phyloP scores from a whole-genome alignment of 2,888 invertebrate species.

The Gymnoscelis rufifasciata region DNA sequence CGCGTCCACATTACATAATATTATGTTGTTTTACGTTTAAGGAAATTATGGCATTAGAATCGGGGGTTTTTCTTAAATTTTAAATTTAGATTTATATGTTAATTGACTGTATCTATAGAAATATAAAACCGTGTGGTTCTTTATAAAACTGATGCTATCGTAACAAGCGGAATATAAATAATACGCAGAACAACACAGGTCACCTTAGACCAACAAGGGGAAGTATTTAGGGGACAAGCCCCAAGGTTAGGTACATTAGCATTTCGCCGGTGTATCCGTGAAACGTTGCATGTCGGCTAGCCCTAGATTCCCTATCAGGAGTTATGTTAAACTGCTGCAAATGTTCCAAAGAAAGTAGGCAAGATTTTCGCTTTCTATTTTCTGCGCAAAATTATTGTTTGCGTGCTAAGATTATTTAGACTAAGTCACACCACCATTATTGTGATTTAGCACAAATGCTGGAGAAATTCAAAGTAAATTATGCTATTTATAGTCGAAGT shows the following conservation, averaged over 20 bases:
- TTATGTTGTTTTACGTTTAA: no score
- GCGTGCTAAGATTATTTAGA: no score
- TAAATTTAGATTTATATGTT: no score
- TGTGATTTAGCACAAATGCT: no score
- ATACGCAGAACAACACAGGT: neutral
- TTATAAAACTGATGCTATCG: neutral
- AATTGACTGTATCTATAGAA: no score
- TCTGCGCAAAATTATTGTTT: neutral
- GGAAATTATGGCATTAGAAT: no score
- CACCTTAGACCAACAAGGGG: constrained; percentile 8
- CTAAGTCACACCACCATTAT: no score
- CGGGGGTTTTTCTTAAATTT: no score
- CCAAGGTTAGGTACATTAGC: constrained; percentile 15
- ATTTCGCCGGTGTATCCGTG: constrained; percentile 7
- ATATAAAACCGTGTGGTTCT: neutral
- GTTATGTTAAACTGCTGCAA: constrained; percentile 2
- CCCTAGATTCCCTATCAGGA: constrained; percentile 9
- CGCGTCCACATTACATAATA: no score
- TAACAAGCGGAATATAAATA: constrained; percentile 2
- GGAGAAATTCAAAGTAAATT: no score
- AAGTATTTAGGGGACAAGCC: constrained; percentile 9
- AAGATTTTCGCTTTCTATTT: neutral
- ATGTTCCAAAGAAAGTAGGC: constrained; percentile 1
- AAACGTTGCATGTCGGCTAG: constrained; percentile 11
- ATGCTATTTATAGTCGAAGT: no score